These are phyloP conservation scores for Heliothis virescens DNA, from an alignment of 1,140 invertebrate species.

Conservation along the genomic window DNA sequence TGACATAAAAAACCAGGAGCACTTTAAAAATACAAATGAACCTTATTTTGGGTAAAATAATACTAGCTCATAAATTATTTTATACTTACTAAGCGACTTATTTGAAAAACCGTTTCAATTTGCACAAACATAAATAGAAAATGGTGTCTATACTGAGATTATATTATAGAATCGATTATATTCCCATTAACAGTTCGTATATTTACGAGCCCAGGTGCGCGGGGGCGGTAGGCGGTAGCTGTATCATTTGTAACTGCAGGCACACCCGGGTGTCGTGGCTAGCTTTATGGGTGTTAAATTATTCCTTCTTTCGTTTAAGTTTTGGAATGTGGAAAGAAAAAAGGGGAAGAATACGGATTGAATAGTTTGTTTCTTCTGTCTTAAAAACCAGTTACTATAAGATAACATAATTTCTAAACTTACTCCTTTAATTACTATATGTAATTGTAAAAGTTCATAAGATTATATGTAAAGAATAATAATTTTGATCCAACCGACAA, in stretches of 20 bases:
- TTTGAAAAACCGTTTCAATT: background rate
- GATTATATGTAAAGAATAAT: no score
- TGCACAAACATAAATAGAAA: background rate
- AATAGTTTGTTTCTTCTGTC: no score
- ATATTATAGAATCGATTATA: slow-evolving; percentile 27
- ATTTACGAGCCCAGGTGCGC: background rate
- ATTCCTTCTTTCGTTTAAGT: background rate
- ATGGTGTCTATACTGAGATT: background rate
- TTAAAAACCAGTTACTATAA: no score
- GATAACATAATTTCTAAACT: no score
- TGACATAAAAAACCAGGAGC: no score
- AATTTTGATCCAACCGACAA: no score
- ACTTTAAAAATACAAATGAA: no score
- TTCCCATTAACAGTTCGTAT: slow-evolving; percentile 1
- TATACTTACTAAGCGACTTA: no score
- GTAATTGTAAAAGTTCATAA: no score
- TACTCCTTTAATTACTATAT: no score
- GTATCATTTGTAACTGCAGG: background rate
- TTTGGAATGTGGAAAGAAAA: background rate
- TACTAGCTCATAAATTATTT: no score
- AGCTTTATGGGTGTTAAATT: background rate
- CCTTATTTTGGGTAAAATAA: no score
- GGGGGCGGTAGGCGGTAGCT: background rate
- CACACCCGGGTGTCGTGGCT: background rate
- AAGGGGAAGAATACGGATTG: background rate